Evolutionary conservation across 2,113 vertebrate species (phyloP), one percentile per base, ranked within the genome.

Genomic region (Esox niger): DNA sequence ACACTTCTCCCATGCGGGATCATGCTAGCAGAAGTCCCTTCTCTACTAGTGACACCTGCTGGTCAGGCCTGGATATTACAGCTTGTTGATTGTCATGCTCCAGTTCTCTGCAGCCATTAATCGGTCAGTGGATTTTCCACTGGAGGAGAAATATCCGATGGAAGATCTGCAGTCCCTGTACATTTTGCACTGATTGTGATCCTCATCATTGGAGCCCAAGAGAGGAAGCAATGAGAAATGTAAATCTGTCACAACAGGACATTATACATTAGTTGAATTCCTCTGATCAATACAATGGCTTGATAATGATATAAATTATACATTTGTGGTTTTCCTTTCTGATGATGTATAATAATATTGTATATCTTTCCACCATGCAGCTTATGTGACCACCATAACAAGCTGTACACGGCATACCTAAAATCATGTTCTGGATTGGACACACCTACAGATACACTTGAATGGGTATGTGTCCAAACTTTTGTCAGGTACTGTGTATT

Each of bases 71-170:
- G 26, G 27, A 57, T 67, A 85, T 79, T 86, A 83, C 85, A 78
- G 77, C 59, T 71, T 83, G 79, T 7, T 63, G 31, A 43, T 0
- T 0, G 82, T 85, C 83, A 86, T 84, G 88, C 84, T 77, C 83
- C 80, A 87, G 69, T 87, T 86, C 82, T 71, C 84, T 58, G 77
- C 59, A 33, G 27, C 80, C 76, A 78, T 49, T 69, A 25, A 71
- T 69, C 79, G 73, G 66, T 62, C 61, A 64, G 63, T 32, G 58
- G 82, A 83, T 75, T 79, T 66, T 73, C 69, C 63, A 10, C 4
- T 8, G 2, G 1, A 6, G 54, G 54, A 27, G 4, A 27, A 26
- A 9, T 26, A 30, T 58, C 27, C 8, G 15, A 11, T 58, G 26
- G 20, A 25, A 1, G 6, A 25, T 55, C n/a, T n/a, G n/a, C n/a